These are phyloP conservation scores for Cuculus canorus DNA, from an alignment of 2,797 vertebrate genomes.

Conservation along the genomic window DNA sequence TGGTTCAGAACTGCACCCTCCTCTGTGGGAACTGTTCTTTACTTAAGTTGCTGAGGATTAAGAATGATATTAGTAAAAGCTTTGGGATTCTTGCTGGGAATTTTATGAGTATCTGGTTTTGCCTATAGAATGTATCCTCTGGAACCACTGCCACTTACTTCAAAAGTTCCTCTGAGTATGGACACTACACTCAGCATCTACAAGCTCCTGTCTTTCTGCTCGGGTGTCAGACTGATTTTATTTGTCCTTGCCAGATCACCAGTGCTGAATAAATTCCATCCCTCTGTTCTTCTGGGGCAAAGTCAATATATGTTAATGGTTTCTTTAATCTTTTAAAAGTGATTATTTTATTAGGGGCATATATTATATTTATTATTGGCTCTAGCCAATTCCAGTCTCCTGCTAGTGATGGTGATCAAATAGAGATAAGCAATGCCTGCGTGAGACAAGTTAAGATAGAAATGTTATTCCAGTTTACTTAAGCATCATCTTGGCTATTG, in stretches of 20 bases:
- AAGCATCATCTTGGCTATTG: not conserved
- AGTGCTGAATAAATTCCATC: not conserved
- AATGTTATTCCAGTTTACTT: not conserved
- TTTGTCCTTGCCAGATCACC: conserved; percentile 25
- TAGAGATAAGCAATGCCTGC: not conserved
- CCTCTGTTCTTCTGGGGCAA: not conserved
- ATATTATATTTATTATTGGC: too few relatives aligned
- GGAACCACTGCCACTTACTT: not conserved
- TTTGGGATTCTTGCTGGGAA: not conserved
- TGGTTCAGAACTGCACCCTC: not conserved
- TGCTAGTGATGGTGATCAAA: not conserved
- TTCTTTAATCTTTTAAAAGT: conserved; percentile 48
- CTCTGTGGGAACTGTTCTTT: not conserved
- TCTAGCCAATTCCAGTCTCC: not conserved
- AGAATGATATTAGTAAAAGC: not conserved
- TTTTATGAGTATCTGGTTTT: not conserved
- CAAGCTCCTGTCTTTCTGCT: not conserved
- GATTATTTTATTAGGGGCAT: conserved; percentile 23
- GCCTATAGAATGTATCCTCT: not conserved
- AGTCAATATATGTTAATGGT: not conserved
- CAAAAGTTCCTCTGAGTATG: not conserved
- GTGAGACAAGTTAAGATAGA: not conserved
- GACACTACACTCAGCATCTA: not conserved
- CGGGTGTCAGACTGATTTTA: not conserved
- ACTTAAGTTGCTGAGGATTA: not conserved